phyloP scores from a whole-genome alignment of 2,113 vertebrate genomes.

The human region GRCh38 chr3:48751001-48751500 shows the following conservation, averaged over 20 bases:
- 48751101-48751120: conserved; percentile 70
- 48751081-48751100: conserved; percentile 74
- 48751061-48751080: conserved; percentile 39
- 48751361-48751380: conserved; percentile 85
- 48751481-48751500: conserved; percentile 84
- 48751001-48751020: conserved; percentile 28
- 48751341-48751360: conserved; percentile 82
- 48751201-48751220: conserved; percentile 33
- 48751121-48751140: conserved; percentile 73
- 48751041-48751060: conserved; percentile 48
- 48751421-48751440: conserved; percentile 85
- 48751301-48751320: conserved; percentile 86
- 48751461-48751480: conserved; percentile 83
- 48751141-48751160: conserved; percentile 64
- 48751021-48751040: conserved; percentile 63
- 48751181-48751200: conserved; percentile 60
- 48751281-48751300: conserved; percentile 89
- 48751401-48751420: conserved; percentile 80
- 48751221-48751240: conserved; percentile 67
- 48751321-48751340: conserved; percentile 84
- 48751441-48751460: conserved; percentile 87
- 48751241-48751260: conserved; percentile 79
- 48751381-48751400: conserved; percentile 87
- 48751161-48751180: conserved; percentile 58
- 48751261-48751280: conserved; percentile 83